Percentiles rank a stretch among this genome's conserved stretches.
Evolutionary conservation across 2,888 invertebrate genomes (phyloP).

Genomic region (Spodoptera littoralis): DNA sequence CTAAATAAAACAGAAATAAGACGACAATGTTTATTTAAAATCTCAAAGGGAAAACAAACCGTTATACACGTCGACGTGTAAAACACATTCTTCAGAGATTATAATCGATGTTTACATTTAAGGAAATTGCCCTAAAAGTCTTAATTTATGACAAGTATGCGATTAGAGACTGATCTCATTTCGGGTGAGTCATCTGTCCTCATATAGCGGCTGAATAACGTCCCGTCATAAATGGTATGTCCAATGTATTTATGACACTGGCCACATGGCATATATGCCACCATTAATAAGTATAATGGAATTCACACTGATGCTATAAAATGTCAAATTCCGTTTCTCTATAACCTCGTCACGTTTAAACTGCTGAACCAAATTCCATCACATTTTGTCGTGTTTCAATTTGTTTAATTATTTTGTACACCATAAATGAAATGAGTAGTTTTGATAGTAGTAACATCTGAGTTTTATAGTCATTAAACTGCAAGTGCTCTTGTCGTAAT

Average conservation of each 20-base stretch:
- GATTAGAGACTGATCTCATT: conserved; percentile 74
- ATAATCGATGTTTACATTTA: conserved; percentile 27
- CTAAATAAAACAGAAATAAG: too few relatives aligned
- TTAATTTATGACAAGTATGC: conserved; percentile 48
- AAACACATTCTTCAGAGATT: conserved; percentile 38
- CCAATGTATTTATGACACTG: conserved; percentile 51
- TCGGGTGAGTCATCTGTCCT: conserved; percentile 73
- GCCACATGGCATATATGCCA: conserved; percentile 43
- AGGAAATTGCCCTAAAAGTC: conserved; percentile 45
- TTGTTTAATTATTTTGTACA: too few relatives aligned
- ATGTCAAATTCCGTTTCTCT: too few relatives aligned
- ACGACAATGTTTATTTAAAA: too few relatives aligned
- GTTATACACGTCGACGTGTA: background rate
- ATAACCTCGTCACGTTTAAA: too few relatives aligned
- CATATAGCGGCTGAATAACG: conserved; percentile 64
- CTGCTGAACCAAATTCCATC: too few relatives aligned
- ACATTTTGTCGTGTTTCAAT: too few relatives aligned
- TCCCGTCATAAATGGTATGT: conserved; percentile 60
- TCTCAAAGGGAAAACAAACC: conserved; percentile 5
- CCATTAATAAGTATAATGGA: conserved; percentile 16
- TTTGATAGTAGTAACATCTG: too few relatives aligned
- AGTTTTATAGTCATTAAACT: too few relatives aligned
- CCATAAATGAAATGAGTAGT: too few relatives aligned
- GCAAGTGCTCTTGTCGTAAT: conserved; percentile 3
- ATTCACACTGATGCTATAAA: background rate